Base-by-base conservation (phyloP, 2,888 invertebrate genomes). In the Trachelus troglodyta region DNA sequence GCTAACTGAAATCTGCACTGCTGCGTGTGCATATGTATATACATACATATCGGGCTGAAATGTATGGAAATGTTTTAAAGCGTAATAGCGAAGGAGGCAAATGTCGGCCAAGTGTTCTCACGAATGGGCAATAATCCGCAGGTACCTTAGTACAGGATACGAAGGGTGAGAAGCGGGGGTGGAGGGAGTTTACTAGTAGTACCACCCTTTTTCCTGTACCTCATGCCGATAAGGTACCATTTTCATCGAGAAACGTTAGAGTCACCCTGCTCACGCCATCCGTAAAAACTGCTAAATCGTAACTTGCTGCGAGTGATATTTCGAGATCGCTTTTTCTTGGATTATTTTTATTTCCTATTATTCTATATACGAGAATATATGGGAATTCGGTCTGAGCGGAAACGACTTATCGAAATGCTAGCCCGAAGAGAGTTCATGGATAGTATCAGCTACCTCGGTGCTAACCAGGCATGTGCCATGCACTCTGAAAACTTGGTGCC, bases 21-120 rank as follows among this genome's bases (percentile, higher is more conserved):
- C 23, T 23, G 9, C 56, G 56, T 56, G 9, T 9, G 9, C 56
- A 23, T 9, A 23, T 0, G 12, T 35, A 35, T 12, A 12, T 35
- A 34, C 12, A 23, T 23, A 15, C 15, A 40, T 23, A 23, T 4
- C 9, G 23, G 23, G 6, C 15, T 23, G 56, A 23, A 56, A 56
- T 56, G 23, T 23, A 56, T 23, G 56, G 77, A 80, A 82, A 81
- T 83, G 81, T 83, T 83, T 81, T 78, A 35, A 81, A 79, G 81
- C 79, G 78, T 81, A 83, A 83, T 81, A 80, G 77, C 73, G 73
- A 34, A 73, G 34, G 69, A 73, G 35, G 73, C 33, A 75, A 79
- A 76, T 78, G 80, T 76, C 74, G 74, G 69, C 77, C 80, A 80
- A 75, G 76, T 69, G 34, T 81, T 80, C 77, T 81, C 74, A 73